Conservation (phyloP, 2,113 vertebrate species). For the Campylomormyrus tamandua region DNA sequence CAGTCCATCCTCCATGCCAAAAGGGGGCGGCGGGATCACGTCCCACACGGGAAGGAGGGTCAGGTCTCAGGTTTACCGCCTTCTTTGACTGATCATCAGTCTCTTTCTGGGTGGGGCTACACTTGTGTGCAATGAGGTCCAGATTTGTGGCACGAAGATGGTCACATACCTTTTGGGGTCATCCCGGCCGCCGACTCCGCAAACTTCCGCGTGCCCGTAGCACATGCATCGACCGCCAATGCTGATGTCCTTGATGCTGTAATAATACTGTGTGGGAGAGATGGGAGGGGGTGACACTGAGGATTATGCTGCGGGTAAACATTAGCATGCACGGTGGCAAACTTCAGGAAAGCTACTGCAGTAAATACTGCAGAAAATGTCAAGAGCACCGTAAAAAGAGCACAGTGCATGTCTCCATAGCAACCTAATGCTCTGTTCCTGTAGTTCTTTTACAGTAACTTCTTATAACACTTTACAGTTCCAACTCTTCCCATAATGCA, state of each 20-base stretch:
- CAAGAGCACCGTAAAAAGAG: neutral
- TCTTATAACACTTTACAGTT: neutral
- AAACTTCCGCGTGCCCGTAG: constrained; percentile 79
- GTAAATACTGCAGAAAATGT: neutral
- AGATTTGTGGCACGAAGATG: neutral
- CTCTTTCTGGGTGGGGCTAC: neutral
- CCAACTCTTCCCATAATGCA: neutral
- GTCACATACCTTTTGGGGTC: constrained; percentile 63
- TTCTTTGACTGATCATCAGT: neutral
- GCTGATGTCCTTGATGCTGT: constrained; percentile 93
- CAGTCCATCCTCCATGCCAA: neutral
- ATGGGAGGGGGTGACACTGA: neutral
- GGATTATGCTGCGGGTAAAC: neutral
- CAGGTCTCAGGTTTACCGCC: neutral
- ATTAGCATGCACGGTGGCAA: neutral
- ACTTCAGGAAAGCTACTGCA: neutral
- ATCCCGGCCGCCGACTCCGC: constrained; percentile 49
- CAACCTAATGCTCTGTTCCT: neutral
- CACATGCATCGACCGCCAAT: constrained; percentile 84
- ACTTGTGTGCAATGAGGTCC: neutral
- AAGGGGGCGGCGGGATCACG: neutral
- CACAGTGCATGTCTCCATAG: neutral
- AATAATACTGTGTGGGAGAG: constrained; percentile 71
- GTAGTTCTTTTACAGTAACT: neutral
- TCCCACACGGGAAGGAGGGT: neutral